Percentiles rank a stretch among this genome's conserved stretches.
Evolutionary conservation across 2,888 invertebrate species (phyloP).

Genomic region (Synanthedon andrenaeformis): DNA sequence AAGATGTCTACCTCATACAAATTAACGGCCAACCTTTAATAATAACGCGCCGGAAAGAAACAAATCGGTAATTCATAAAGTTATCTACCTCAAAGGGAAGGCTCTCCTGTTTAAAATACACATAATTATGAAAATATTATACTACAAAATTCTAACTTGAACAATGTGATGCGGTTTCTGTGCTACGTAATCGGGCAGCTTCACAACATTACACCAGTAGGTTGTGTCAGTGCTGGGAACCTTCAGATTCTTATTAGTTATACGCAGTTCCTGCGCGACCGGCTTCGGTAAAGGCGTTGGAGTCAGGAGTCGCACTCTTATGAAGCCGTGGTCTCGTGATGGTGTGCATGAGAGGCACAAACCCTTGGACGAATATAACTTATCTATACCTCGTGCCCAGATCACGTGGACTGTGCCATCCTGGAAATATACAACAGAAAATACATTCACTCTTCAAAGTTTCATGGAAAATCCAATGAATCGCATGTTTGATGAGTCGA

Average conservation of each 20-base stretch:
- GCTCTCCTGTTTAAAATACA: too few species aligned
- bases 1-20: too few species aligned
- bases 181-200: conserved; percentile 76
- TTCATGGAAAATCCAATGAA: too few species aligned
- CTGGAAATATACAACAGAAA: conserved; percentile 47
- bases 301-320: conserved; percentile 77
- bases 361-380: conserved; percentile 75
- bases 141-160: conserved; percentile 52
- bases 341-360: conserved; percentile 70
- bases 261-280: conserved; percentile 68
- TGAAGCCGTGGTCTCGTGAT: conserved; percentile 76
- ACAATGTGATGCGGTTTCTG: conserved; percentile 82
- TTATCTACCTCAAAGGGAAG: too few species aligned
- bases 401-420: conserved; percentile 90
- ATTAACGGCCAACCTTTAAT: too few species aligned
- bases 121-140: too few species aligned
- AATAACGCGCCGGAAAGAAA: too few species aligned
- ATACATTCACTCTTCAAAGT: not conserved
- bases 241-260: conserved; percentile 74
- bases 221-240: conserved; percentile 92
- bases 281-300: conserved; percentile 45
- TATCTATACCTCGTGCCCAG: conserved; percentile 85
- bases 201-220: conserved; percentile 94
- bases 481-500: not conserved
- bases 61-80: too few species aligned